phyloP scores from a whole-genome alignment of 2,888 invertebrate species.

The Nesidiocoris tenuis region DNA sequence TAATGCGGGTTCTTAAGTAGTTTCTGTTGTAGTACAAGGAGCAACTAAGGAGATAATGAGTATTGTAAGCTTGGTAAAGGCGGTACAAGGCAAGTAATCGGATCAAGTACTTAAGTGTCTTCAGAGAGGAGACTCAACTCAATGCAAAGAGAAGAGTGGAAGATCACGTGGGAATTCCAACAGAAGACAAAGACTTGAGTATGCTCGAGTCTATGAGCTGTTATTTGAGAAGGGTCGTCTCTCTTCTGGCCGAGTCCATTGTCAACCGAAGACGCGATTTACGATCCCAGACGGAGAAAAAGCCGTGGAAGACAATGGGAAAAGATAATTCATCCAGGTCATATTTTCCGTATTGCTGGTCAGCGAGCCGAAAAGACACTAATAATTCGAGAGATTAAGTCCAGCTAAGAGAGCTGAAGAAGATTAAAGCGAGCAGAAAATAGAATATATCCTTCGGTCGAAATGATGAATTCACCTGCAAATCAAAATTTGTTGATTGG shows the following conservation, averaged over 20 bases:
- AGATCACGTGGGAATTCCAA: neutral
- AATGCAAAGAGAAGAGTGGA: neutral
- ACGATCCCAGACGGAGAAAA: too few species aligned
- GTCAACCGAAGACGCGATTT: neutral
- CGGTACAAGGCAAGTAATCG: neutral
- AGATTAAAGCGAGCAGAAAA: too few species aligned
- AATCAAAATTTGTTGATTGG: too few species aligned
- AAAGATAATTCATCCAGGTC: too few species aligned
- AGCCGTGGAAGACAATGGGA: too few species aligned
- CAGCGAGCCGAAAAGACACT: too few species aligned
- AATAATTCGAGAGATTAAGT: too few species aligned
- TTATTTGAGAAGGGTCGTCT: neutral
- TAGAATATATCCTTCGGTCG: too few species aligned
- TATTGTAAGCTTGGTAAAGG: constrained; percentile 3
- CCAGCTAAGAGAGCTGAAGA: too few species aligned
- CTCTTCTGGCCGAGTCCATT: neutral
- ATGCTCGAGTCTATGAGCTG: neutral
- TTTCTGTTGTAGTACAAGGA: neutral
- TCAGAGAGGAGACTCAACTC: neutral
- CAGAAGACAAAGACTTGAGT: neutral
- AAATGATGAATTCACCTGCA: too few species aligned
- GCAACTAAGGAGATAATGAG: constrained; percentile 9
- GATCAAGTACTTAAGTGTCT: constrained; percentile 7
- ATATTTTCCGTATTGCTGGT: too few species aligned
- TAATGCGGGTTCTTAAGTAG: constrained; percentile 5